Evolutionary conservation across 2,113 vertebrate genomes (phyloP).

Genomic region (Arothron firmamentum): DNA sequence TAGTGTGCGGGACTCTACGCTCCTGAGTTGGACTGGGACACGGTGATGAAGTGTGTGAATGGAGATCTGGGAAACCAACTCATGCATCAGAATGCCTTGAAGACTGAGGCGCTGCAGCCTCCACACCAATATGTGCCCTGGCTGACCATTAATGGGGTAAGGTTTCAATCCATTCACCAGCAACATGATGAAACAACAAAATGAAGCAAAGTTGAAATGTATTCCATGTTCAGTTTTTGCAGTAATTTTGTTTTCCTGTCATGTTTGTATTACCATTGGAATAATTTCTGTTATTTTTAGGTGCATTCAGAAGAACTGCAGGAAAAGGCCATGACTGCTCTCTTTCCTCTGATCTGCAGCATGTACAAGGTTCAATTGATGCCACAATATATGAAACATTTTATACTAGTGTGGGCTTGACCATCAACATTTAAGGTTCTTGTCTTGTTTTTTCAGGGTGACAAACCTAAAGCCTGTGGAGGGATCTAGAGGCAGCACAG

Average conservation of each 20-base stretch:
- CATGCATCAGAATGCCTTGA: constrained; percentile 85
- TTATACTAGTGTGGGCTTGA: neutral
- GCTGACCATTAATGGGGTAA: constrained; percentile 88
- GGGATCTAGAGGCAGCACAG: constrained; percentile 23
- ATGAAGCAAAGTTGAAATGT: too few species aligned
- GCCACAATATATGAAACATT: neutral
- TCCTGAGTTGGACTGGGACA: constrained; percentile 33
- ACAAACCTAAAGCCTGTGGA: constrained; percentile 68
- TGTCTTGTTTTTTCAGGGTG: constrained; percentile 64
- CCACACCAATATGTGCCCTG: constrained; percentile 87
- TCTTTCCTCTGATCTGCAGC: constrained; percentile 76
- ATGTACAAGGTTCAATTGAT: constrained; percentile 75
- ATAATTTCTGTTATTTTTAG: constrained; percentile 30
- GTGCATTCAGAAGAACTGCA: constrained; percentile 70
- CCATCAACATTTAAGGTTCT: neutral
- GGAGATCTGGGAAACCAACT: constrained; percentile 79
- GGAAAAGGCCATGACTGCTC: constrained; percentile 58
- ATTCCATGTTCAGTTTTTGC: neutral
- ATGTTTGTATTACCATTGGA: neutral
- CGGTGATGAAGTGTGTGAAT: constrained; percentile 71
- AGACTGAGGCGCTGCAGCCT: constrained; percentile 75
- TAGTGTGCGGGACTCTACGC: constrained; percentile 79
- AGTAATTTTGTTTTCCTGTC: neutral
- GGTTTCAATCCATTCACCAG: neutral
- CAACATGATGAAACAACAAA: neutral